Conservation (phyloP, 2,888 invertebrate genomes). For the Rhogogaster chlorosoma region DNA sequence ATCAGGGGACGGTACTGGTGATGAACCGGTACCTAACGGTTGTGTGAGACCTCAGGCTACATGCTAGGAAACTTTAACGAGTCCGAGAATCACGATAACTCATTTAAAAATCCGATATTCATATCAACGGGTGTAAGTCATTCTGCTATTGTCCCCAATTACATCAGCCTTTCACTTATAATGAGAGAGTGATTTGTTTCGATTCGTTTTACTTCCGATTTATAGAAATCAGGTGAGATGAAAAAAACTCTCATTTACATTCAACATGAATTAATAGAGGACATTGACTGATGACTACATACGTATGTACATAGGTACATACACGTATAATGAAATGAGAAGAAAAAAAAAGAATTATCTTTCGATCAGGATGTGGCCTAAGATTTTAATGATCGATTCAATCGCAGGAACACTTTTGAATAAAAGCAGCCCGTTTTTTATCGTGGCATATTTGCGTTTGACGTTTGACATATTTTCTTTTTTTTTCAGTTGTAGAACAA, state of each 20-base stretch:
- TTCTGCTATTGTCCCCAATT: neutral
- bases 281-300: neutral
- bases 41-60: slow-evolving; percentile 11
- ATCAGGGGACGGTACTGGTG: slow-evolving; percentile 24
- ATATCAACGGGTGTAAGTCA: neutral
- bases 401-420: neutral
- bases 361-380: neutral
- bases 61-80: slow-evolving; percentile 23
- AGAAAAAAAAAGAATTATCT: neutral
- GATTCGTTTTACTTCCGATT: neutral
- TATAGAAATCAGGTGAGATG: neutral
- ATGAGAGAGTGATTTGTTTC: neutral
- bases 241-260: neutral
- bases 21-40: slow-evolving; percentile 47
- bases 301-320: neutral
- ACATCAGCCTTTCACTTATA: neutral
- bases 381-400: neutral
- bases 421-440: no score
- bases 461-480: neutral
- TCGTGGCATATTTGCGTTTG: no score
- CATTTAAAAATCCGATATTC: neutral
- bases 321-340: no score
- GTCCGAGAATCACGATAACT: slow-evolving; percentile 17
- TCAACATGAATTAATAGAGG: neutral
- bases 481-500: neutral